A percentile compares a stretch with the other conserved stretches of the same genome.
Conservation (phyloP, 2,888 invertebrate species). For the Theretra japonica region DNA sequence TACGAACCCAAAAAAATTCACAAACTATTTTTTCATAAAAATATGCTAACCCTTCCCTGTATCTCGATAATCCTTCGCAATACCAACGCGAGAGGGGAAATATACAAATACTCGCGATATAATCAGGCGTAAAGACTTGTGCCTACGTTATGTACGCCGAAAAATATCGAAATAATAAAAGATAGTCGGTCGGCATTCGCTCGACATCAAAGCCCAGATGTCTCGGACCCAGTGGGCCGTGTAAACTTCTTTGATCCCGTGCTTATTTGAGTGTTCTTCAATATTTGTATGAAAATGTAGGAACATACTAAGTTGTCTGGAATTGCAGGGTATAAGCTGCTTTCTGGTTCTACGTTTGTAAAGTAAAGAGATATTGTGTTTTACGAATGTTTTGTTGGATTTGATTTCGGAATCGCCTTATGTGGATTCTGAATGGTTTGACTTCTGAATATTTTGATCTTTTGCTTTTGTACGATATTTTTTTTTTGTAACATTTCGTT, state of each 20-base stretch:
- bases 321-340: constrained; percentile 22
- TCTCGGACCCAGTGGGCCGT: constrained; percentile 47
- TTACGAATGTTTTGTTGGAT: background rate
- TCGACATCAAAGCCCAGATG: constrained; percentile 48
- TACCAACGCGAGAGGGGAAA: constrained; percentile 4
- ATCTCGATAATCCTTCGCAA: constrained; percentile 2
- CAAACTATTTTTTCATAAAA: constrained; percentile 11
- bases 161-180: constrained; percentile 31
- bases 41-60: background rate
- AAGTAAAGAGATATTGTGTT: constrained; percentile 10
- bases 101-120: constrained; percentile 10
- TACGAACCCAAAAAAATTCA: constrained; percentile 3
- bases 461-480: background rate
- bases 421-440: background rate
- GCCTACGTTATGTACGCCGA: constrained; percentile 16
- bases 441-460: background rate
- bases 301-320: constrained; percentile 17
- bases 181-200: constrained; percentile 24
- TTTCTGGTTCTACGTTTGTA: constrained; percentile 8
- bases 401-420: background rate
- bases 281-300: constrained; percentile 29
- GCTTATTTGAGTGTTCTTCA: constrained; percentile 39
- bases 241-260: constrained; percentile 53
- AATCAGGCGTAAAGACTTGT: constrained; percentile 13
- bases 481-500: too few species aligned